These are phyloP conservation scores for Agelaius phoeniceus DNA, from an alignment of 2,113 vertebrate species.

Conservation along the genomic window DNA sequence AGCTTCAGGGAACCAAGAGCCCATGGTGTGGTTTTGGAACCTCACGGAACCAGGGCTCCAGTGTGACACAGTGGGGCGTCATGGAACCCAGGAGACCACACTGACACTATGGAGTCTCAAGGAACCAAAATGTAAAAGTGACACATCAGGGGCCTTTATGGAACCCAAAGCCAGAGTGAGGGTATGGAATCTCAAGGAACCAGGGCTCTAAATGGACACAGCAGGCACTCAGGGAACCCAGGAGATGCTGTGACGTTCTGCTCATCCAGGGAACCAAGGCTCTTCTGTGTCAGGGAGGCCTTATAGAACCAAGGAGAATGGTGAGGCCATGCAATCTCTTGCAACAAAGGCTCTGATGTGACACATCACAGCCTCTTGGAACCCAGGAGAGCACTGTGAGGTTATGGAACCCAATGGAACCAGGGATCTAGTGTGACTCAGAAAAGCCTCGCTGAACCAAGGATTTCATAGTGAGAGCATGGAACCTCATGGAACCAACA, in stretches of 20 bases:
- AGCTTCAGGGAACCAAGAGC: neutral
- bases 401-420: neutral
- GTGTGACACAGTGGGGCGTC: neutral
- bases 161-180: neutral
- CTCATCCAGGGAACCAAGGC: neutral
- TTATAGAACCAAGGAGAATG: neutral
- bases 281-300: neutral
- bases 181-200: neutral
- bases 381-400: neutral
- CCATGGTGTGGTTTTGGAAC: too few relatives aligned
- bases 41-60: neutral
- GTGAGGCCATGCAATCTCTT: neutral
- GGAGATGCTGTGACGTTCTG: neutral
- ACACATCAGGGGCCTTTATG: too few relatives aligned
- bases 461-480: neutral
- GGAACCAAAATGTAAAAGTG: neutral
- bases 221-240: rapidly evolving
- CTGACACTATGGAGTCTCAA: neutral
- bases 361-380: rapidly evolving
- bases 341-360: neutral
- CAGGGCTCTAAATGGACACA: neutral
- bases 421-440: neutral
- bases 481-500: neutral
- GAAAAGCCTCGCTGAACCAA: neutral
- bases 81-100: neutral